A percentile compares a stretch with the other conserved stretches of the same genome.
Evolutionary conservation across 2,797 vertebrate species (phyloP).

Genomic region (Bryconaethiops microstoma): DNA sequence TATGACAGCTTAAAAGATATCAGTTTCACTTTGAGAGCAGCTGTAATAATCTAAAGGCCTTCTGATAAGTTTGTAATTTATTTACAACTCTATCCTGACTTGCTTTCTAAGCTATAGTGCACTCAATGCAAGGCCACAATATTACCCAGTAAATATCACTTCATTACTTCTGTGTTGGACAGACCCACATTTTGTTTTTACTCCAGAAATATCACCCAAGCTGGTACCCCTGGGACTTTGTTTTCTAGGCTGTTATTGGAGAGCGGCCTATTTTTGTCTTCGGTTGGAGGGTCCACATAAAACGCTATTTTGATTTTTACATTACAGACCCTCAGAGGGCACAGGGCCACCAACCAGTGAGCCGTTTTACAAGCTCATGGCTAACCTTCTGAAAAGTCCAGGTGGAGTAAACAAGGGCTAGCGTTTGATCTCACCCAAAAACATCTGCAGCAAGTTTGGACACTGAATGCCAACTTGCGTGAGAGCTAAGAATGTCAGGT

Average conservation of each 20-base stretch:
- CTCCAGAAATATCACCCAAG: neutral
- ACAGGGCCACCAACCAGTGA: neutral
- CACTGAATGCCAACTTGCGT: slow-evolving; percentile 5
- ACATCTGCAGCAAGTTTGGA: neutral
- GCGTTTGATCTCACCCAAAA: slow-evolving; percentile 14
- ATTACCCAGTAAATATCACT: neutral
- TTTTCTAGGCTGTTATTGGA: neutral
- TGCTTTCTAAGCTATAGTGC: neutral
- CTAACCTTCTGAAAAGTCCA: slow-evolving; percentile 6
- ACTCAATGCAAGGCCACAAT: neutral
- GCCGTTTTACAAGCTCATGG: slow-evolving; percentile 5
- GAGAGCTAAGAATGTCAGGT: slow-evolving; percentile 14
- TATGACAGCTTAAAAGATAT: neutral
- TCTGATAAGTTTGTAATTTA: neutral
- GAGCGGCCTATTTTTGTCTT: neutral
- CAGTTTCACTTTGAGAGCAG: neutral
- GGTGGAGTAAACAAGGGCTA: neutral
- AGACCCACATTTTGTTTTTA: neutral
- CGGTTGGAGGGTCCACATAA: neutral
- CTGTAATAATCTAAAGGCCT: neutral
- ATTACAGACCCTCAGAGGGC: neutral
- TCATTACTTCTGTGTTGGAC: slow-evolving; percentile 1
- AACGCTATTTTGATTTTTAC: neutral
- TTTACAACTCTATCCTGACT: neutral
- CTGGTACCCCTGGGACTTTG: neutral